These are phyloP conservation scores for Melipona beecheii DNA, from an alignment of 2,888 invertebrate species.

Conservation along the genomic window DNA sequence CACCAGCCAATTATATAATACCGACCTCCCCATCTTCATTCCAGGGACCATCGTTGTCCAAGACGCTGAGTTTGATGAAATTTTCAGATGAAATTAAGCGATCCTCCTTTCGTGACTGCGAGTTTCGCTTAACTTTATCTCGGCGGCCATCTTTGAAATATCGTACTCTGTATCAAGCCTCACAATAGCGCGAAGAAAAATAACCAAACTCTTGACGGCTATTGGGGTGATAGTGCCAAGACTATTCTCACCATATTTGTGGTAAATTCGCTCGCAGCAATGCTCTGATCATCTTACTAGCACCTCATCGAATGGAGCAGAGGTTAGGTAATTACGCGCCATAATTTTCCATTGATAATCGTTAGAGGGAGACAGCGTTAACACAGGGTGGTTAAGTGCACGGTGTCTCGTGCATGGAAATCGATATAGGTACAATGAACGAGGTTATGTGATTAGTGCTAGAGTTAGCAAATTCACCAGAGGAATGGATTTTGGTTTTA, in stretches of 20 bases:
- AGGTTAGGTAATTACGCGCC: slow-evolving; percentile 3
- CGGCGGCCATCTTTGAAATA: neutral
- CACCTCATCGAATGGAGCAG: neutral
- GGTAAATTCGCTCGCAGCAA: neutral
- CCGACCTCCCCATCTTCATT: neutral
- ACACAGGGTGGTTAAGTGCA: neutral
- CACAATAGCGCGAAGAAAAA: neutral
- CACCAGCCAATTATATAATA: neutral
- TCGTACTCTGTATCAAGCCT: neutral
- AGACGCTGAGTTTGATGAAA: neutral
- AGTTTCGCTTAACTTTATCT: neutral
- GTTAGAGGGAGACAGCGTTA: slow-evolving; percentile 18
- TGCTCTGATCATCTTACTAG: neutral
- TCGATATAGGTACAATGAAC: neutral
- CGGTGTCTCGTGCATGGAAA: neutral
- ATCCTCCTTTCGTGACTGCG: neutral
- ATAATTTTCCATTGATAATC: slow-evolving; percentile 25
- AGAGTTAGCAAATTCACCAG: neutral
- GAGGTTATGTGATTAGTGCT: neutral
- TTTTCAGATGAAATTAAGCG: neutral
- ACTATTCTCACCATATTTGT: neutral
- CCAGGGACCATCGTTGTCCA: neutral
- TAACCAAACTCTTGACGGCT: neutral
- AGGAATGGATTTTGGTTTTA: neutral
- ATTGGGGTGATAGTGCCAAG: neutral